Evolutionary conservation across 53 echinoderm and acorn worm species (phyloP).

Genomic region (Echinarachnius parma): DNA sequence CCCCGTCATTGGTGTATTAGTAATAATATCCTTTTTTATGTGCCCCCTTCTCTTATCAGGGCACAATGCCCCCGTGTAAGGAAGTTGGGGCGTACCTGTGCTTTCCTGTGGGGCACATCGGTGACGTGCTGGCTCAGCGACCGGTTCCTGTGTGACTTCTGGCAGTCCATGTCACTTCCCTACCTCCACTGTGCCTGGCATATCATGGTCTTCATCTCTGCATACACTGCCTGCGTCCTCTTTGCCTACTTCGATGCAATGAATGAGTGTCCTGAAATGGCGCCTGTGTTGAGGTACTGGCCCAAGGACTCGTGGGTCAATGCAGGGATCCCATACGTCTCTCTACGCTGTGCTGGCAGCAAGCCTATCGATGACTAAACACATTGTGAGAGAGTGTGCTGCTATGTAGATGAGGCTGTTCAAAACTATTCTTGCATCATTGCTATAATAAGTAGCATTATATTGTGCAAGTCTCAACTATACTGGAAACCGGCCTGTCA

Average conservation of each 20-base stretch:
- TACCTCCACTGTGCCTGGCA: conserved; percentile 99
- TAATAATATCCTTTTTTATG: background rate
- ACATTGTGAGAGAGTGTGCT: no score
- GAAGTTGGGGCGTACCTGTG: conserved; percentile 65
- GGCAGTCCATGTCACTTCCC: conserved; percentile 81
- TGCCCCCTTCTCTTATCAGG: conserved; percentile 29
- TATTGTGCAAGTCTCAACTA: no score
- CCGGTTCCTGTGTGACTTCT: conserved; percentile 72
- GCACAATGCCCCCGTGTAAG: conserved; percentile 64
- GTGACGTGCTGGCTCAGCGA: conserved; percentile 85
- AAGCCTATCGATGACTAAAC: conserved; percentile 59
- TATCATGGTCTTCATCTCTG: conserved; percentile 82
- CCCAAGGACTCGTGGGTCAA: conserved; percentile 80
- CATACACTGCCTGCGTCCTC: conserved; percentile 82
- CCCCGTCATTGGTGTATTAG: no score
- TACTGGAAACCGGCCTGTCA: no score
- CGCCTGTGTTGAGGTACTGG: conserved; percentile 87
- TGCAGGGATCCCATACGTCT: conserved; percentile 88
- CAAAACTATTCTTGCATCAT: no score
- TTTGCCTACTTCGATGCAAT: conserved; percentile 98
- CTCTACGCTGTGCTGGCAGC: conserved; percentile 64
- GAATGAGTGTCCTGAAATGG: conserved; percentile 96
- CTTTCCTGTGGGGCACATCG: conserved; percentile 61
- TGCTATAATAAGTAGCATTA: no score
- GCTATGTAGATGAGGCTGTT: no score